phyloP scores from a whole-genome alignment of 2,113 vertebrate genomes.

The Lonchura striata region DNA sequence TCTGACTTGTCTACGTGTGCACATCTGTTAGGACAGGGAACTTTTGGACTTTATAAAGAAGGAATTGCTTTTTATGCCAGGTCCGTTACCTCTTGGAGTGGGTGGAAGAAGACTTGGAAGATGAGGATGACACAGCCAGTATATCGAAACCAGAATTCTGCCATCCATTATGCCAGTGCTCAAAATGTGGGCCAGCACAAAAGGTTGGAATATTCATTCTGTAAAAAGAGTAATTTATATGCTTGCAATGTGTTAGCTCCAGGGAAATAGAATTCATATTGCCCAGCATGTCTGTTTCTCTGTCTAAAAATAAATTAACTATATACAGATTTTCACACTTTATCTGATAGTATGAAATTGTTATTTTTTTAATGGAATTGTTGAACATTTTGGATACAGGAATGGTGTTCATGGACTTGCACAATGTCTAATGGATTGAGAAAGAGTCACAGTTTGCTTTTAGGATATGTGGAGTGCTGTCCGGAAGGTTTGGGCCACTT shows the following conservation, averaged over 20 bases:
- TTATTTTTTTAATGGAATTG: not conserved
- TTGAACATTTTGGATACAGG: not conserved
- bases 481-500: not conserved
- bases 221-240: not conserved
- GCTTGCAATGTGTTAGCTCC: not conserved
- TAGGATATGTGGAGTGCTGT: not conserved
- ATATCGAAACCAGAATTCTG: slow-evolving; percentile 76
- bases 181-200: slow-evolving; percentile 84
- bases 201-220: slow-evolving; percentile 77
- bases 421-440: not conserved
- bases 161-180: slow-evolving; percentile 93
- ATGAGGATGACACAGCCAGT: slow-evolving; percentile 62
- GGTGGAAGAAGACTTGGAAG: slow-evolving; percentile 86
- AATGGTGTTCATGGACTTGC: not conserved
- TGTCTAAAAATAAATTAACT: not conserved
- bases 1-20: not conserved
- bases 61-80: slow-evolving; percentile 65
- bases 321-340: not conserved
- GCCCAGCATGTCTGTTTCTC: not conserved
- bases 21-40: not conserved
- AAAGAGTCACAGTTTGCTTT: not conserved
- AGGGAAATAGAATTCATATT: not conserved
- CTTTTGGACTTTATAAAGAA: not conserved
- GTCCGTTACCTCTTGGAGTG: slow-evolving; percentile 95
- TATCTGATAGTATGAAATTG: not conserved